phyloP scores from a whole-genome alignment of 1,140 invertebrate genomes.

The Drosophila bipectinata region DNA sequence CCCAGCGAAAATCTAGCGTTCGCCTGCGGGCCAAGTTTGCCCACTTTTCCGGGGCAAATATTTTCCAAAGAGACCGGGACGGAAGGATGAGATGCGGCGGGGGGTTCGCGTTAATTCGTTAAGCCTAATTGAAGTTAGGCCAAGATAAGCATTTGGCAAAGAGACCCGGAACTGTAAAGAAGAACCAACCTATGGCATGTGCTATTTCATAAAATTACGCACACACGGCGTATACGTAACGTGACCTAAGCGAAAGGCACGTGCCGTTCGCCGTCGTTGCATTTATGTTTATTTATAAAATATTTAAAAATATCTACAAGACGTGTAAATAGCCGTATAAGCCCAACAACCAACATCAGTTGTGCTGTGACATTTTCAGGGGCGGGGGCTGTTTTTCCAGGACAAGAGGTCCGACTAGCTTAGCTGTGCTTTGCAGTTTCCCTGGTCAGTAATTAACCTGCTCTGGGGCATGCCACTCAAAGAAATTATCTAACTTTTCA shows the following conservation, averaged over 20 bases:
- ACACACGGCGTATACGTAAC: conserved; percentile 52
- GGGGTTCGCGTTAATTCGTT: conserved; percentile 44
- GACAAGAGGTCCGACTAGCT: conserved; percentile 7
- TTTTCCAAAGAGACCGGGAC: background rate
- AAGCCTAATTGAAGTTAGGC: conserved; percentile 54
- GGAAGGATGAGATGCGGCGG: background rate
- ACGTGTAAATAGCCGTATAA: conserved; percentile 66
- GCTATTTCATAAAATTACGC: conserved; percentile 49
- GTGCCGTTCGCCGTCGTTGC: conserved; percentile 42
- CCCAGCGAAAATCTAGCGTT: conserved; percentile 17
- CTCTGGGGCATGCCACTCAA: conserved; percentile 5
- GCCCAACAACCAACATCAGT: background rate
- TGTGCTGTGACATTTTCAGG: conserved; percentile 58
- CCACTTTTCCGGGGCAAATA: conserved; percentile 17
- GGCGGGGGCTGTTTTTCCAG: conserved; percentile 12
- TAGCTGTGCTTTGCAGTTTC: conserved; percentile 22
- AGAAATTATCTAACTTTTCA: conserved; percentile 11
- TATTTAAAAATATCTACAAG: conserved; percentile 73
- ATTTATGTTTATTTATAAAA: conserved; percentile 78
- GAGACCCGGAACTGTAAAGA: conserved; percentile 1
- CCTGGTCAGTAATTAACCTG: conserved; percentile 29
- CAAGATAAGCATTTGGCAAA: conserved; percentile 44
- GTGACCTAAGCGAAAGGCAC: conserved; percentile 57
- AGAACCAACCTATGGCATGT: conserved; percentile 16
- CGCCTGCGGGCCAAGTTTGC: conserved; percentile 19